Evolutionary conservation across 2,113 vertebrate genomes (phyloP).

Genomic region (Solenodon paradoxus): DNA sequence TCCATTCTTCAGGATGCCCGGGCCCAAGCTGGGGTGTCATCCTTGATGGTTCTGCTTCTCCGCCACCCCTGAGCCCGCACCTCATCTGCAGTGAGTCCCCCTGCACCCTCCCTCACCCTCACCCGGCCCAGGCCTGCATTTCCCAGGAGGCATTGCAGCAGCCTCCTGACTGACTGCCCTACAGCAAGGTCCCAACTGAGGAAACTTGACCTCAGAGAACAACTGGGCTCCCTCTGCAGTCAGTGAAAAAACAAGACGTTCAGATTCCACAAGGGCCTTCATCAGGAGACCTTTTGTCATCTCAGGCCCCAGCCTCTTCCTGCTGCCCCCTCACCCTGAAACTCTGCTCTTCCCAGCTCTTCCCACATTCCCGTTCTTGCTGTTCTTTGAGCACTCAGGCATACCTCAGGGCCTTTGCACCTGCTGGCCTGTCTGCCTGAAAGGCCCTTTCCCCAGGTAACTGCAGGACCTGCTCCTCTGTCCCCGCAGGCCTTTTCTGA

Average conservation of each 20-base stretch:
- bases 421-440: neutral
- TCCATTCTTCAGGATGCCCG: neutral
- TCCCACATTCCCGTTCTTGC: neutral
- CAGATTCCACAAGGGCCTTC: neutral
- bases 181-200: neutral
- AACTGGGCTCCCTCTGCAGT: neutral
- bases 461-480: neutral
- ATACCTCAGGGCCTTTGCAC: neutral
- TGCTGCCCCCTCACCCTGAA: neutral
- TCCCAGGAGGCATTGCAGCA: accelerated
- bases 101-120: too few species aligned
- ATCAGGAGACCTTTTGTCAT: neutral
- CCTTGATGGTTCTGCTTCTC: too few species aligned
- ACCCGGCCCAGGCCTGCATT: too few species aligned
- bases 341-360: neutral
- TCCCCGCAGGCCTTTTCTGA: neutral
- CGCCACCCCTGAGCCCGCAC: too few species aligned
- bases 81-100: neutral
- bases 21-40: neutral
- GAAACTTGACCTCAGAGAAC: neutral
- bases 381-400: neutral
- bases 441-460: neutral
- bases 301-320: neutral
- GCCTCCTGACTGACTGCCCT: neutral
- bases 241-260: neutral